phyloP scores from a whole-genome alignment of 2,797 vertebrate species.

The Onychomys leucogaster region DNA sequence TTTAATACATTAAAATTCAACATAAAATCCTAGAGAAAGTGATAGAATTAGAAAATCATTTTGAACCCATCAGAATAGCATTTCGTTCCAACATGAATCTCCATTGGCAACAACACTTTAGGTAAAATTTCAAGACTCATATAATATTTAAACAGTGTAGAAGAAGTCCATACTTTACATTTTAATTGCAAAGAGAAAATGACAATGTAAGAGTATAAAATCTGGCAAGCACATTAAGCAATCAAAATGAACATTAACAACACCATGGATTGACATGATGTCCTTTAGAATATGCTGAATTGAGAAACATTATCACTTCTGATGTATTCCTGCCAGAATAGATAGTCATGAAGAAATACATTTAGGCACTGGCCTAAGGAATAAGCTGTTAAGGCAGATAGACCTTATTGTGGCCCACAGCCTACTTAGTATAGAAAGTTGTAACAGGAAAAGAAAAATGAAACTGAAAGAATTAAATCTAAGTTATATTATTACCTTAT shows the following conservation, averaged over 20 bases:
- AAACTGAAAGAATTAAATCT: conserved; percentile 6
- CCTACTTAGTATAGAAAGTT: background rate
- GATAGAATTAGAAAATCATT: background rate
- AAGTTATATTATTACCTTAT: background rate
- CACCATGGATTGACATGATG: background rate
- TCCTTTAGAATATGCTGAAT: background rate
- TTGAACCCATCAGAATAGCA: background rate
- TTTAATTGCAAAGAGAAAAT: background rate
- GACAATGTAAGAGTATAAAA: background rate
- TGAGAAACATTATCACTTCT: background rate
- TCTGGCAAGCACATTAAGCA: background rate
- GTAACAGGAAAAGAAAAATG: background rate
- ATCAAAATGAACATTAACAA: background rate
- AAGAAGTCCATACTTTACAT: background rate
- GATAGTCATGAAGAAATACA: background rate
- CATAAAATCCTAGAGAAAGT: background rate
- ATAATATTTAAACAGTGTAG: background rate
- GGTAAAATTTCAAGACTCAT: background rate
- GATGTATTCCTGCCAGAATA: conserved; percentile 4
- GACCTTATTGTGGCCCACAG: background rate
- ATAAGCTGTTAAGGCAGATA: background rate
- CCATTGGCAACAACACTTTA: background rate
- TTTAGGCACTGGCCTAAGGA: background rate
- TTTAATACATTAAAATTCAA: background rate
- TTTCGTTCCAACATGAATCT: background rate